These are phyloP conservation scores for Calliphora vomitoria DNA, from an alignment of 2,888 invertebrate genomes.

Conservation along the genomic window DNA sequence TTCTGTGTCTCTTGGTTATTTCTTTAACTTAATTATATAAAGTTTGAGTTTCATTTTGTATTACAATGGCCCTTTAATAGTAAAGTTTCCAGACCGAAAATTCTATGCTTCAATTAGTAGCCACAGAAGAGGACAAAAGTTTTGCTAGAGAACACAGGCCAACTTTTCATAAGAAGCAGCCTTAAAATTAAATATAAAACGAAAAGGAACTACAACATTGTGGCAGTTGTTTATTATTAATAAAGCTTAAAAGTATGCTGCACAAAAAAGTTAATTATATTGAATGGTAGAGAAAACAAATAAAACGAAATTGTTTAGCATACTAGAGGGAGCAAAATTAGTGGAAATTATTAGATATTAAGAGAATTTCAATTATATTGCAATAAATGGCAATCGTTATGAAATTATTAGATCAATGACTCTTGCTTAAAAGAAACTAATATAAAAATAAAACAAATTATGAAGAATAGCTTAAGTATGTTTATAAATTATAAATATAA, in stretches of 20 bases:
- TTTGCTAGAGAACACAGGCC: not conserved
- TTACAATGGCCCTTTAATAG: conserved; percentile 14
- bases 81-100: conserved; percentile 52
- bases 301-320: conserved; percentile 4
- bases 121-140: conserved; percentile 16
- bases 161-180: conserved; percentile 25
- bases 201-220: too few relatives aligned
- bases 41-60: conserved; percentile 30
- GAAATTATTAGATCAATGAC: too few relatives aligned
- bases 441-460: too few relatives aligned
- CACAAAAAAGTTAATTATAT: not conserved
- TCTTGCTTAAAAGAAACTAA: too few relatives aligned
- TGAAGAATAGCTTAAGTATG: too few relatives aligned
- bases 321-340: conserved; percentile 23
- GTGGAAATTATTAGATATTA: too few relatives aligned
- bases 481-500: too few relatives aligned
- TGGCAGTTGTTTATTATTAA: conserved; percentile 17
- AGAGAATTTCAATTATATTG: too few relatives aligned
- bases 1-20: not conserved
- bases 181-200: too few relatives aligned
- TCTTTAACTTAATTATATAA: not conserved
- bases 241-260: conserved; percentile 23
- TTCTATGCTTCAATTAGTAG: conserved; percentile 25
- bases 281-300: too few relatives aligned
- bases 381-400: too few relatives aligned